Conservation (phyloP, 1,140 invertebrate genomes). For the Bombyx mandarina region DNA sequence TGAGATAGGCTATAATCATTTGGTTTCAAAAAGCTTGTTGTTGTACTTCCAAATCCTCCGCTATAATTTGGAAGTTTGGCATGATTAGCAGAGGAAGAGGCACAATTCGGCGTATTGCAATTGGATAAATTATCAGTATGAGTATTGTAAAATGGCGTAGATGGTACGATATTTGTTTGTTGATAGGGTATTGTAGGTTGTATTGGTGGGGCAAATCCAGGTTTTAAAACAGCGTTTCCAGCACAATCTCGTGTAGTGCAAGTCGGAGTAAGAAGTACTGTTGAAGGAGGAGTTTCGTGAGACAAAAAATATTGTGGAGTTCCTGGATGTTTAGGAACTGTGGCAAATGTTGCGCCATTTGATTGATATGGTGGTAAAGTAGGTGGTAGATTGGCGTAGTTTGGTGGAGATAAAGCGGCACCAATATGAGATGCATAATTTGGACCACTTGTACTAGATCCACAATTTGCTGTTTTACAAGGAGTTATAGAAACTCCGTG, state of each 20-base stretch:
- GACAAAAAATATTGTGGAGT: background rate
- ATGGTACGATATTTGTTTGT: too few species aligned
- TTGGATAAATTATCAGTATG: background rate
- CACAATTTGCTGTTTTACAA: constrained; percentile 8
- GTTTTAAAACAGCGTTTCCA: constrained; percentile 1
- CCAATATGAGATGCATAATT: background rate
- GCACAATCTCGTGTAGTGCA: constrained; percentile 16
- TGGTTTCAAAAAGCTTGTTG: constrained; percentile 1
- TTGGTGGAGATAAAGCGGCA: background rate
- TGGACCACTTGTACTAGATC: background rate
- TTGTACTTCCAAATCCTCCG: constrained; percentile 6
- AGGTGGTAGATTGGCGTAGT: background rate
- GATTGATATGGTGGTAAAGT: background rate
- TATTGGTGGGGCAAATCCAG: background rate
- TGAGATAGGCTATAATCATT: constrained; percentile 5
- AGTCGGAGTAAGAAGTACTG: background rate
- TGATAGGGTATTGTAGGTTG: background rate
- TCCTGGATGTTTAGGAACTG: constrained; percentile 10
- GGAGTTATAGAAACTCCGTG: background rate
- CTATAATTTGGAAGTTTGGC: background rate
- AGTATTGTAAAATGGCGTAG: background rate
- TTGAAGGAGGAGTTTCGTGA: constrained; percentile 1
- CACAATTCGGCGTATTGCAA: background rate
- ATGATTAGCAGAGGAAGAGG: too few species aligned
- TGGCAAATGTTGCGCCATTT: background rate